Conservation (phyloP, 1,140 invertebrate genomes). For the Brachionus rotundiformis region DNA sequence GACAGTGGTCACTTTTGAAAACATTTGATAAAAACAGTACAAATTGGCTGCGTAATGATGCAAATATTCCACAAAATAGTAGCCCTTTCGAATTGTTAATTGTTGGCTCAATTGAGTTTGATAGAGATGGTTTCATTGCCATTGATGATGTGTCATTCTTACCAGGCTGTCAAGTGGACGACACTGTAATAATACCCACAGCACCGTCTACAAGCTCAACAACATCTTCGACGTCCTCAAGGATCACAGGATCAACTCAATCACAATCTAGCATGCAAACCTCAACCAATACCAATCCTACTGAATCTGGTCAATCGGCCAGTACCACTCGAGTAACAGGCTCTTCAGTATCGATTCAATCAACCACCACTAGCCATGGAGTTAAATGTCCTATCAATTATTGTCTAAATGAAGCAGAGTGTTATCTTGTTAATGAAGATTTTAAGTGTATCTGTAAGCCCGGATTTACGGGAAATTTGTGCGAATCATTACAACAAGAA, state of each 20-base stretch:
- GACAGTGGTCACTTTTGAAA: background rate
- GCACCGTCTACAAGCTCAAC: background rate
- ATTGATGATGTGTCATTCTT: slow-evolving; percentile 63
- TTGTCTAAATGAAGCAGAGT: slow-evolving; percentile 21
- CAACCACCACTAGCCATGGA: background rate
- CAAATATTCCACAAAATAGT: background rate
- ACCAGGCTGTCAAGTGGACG: slow-evolving; percentile 55
- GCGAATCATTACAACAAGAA: background rate
- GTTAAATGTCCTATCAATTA: background rate
- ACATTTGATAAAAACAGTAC: background rate
- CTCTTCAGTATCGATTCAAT: background rate
- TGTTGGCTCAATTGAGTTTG: slow-evolving; percentile 57
- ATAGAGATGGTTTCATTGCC: slow-evolving; percentile 59
- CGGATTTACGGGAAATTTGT: background rate
- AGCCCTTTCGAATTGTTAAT: slow-evolving; percentile 57
- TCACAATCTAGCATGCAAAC: background rate
- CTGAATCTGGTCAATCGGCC: background rate
- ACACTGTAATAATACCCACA: slow-evolving; percentile 41
- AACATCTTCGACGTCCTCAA: background rate
- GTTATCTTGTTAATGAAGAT: background rate
- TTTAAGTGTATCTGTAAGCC: background rate
- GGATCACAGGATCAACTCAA: background rate
- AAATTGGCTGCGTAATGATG: slow-evolving; percentile 16
- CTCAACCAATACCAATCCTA: background rate
- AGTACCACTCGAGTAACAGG: background rate